phyloP scores from a whole-genome alignment of 2,113 vertebrate species.

The Piliocolobus tephrosceles region DNA sequence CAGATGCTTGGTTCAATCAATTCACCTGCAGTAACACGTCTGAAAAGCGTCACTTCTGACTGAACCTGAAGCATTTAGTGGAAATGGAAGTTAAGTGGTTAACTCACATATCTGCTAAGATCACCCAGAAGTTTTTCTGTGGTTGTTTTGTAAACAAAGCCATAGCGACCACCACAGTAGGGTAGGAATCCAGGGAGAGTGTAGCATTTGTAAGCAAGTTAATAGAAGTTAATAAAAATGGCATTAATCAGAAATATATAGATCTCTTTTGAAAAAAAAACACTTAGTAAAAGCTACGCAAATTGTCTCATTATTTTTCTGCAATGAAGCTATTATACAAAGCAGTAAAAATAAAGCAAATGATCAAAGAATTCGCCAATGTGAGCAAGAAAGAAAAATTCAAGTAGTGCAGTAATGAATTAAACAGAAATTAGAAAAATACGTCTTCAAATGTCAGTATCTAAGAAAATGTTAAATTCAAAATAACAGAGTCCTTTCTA shows the following conservation, averaged over 20 bases:
- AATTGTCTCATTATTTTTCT: background rate
- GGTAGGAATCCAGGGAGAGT: background rate
- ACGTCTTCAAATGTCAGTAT: background rate
- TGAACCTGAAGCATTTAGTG: background rate
- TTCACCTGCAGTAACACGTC: background rate
- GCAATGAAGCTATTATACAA: background rate
- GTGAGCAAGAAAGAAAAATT: background rate
- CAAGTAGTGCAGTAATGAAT: background rate
- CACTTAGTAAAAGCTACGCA: background rate
- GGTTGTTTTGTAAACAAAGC: background rate
- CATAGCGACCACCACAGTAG: background rate
- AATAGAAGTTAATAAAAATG: background rate
- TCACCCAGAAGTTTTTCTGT: background rate
- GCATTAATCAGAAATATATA: background rate
- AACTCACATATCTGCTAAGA: background rate
- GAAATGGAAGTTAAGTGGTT: constrained; percentile 33
- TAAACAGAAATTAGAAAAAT: background rate
- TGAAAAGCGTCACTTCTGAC: background rate
- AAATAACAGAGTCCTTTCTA: background rate
- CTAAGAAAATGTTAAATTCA: background rate
- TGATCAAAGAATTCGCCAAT: background rate
- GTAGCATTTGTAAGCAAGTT: background rate
- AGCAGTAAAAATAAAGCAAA: background rate
- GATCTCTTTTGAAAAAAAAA: background rate
- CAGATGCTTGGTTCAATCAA: background rate